A percentile compares a stretch with the other conserved stretches of the same genome.
Conservation (phyloP, 2,797 vertebrate species). For the Spea hammondii region DNA sequence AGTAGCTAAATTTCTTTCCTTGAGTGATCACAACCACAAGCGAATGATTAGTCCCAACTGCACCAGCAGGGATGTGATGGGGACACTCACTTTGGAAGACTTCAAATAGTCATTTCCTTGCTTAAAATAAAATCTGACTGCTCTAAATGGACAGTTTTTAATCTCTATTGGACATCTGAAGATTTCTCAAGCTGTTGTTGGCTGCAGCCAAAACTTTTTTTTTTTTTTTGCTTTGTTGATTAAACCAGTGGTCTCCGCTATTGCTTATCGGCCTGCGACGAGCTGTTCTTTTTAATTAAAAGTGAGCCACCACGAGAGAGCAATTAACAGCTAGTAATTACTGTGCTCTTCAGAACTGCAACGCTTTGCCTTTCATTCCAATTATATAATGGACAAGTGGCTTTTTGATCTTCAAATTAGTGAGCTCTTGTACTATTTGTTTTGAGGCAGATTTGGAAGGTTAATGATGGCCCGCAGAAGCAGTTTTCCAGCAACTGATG, state of each 20-base stretch:
- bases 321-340: constrained; percentile 99
- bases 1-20: constrained; percentile 94
- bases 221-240: constrained; percentile 96
- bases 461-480: constrained; percentile 95
- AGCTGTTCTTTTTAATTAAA: constrained; percentile 99
- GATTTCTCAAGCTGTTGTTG: constrained; percentile 94
- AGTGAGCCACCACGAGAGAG: constrained; percentile 97
- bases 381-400: constrained; percentile 98
- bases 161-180: constrained; percentile 98
- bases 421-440: constrained; percentile 98
- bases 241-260: constrained; percentile 85
- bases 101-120: constrained; percentile 92
- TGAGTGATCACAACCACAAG: constrained; percentile 89
- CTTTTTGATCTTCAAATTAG: constrained; percentile 99
- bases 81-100: constrained; percentile 84
- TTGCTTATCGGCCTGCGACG: constrained; percentile 95
- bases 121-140: constrained; percentile 97
- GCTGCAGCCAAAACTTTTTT: constrained; percentile 91
- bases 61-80: constrained; percentile 82
- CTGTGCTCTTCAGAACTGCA: constrained; percentile 93
- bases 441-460: constrained; percentile 95
- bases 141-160: constrained; percentile 98
- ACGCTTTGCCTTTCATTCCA: constrained; percentile 96
- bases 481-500: constrained; percentile 88
- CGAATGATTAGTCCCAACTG: constrained; percentile 87